phyloP scores from a whole-genome alignment of 2,888 invertebrate genomes.

The Drosophila anomalipes region DNA sequence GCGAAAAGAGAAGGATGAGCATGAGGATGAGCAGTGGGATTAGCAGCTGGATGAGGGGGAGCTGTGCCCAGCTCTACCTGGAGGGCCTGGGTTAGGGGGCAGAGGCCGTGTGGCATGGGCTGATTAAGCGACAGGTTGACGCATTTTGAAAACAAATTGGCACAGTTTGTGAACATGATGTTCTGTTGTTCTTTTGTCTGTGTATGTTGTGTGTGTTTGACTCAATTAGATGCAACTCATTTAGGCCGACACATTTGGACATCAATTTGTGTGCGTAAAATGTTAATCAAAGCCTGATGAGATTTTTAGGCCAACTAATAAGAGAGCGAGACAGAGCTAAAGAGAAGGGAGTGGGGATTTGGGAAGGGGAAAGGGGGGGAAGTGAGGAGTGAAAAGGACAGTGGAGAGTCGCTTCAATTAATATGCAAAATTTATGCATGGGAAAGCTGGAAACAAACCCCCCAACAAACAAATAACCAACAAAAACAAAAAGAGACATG shows the following conservation, averaged over 20 bases:
- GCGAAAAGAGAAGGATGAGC: not conserved
- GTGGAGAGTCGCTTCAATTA: conserved; percentile 71
- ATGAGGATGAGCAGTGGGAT: not conserved
- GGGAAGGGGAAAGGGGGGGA: not conserved
- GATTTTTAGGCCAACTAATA: conserved; percentile 74
- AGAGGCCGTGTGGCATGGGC: conserved; percentile 8
- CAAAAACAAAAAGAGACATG: conserved; percentile 28
- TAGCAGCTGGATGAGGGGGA: not conserved
- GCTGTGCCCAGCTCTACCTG: not conserved
- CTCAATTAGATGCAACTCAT: conserved; percentile 80
- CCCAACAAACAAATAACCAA: conserved; percentile 39
- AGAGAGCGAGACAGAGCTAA: conserved; percentile 16
- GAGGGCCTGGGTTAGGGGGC: not conserved
- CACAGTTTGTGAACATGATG: conserved; percentile 71
- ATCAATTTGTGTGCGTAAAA: conserved; percentile 69
- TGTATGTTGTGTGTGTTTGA: conserved; percentile 35
- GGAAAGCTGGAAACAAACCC: conserved; percentile 75
- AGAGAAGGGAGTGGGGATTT: not conserved
- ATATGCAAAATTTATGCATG: conserved; percentile 80
- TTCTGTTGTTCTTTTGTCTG: conserved; percentile 15
- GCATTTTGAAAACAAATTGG: conserved; percentile 81
- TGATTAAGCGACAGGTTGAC: conserved; percentile 71
- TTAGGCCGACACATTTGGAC: conserved; percentile 56
- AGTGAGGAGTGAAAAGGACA: not conserved
- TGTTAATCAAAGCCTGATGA: conserved; percentile 78